Base-by-base conservation (phyloP, 1,140 invertebrate species). In the Psix sp. region DNA sequence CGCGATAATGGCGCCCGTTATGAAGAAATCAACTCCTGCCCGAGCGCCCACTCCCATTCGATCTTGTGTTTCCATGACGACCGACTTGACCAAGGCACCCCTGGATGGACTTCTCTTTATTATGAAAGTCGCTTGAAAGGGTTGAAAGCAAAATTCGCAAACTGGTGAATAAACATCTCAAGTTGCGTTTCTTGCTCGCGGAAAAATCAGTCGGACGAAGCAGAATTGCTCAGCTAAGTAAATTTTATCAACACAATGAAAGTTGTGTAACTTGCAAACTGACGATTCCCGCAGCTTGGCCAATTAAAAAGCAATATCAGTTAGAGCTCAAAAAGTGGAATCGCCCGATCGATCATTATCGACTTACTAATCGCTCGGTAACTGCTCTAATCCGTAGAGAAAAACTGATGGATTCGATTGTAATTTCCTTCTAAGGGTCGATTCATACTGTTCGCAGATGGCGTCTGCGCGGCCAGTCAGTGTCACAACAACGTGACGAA, bases 1-100 rank as follows among this genome's bases (percentile, higher is more conserved):
- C 65, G 84, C 81, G 83, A 87, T 85, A 85, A 87, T 86, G 83
- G 84, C 84, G 75, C 79, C 83, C 84, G 78, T 87, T 87, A 87
- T 87, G 84, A 86, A 85, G 85, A 86, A 87, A 86, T 87, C 84
- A 85, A 80, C 80, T 45, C 71, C 63, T 40, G 54, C 77, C 70
- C 48, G 51, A 43, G 49, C 24, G 14, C 52, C 54, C 59, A 51
- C 60, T 56, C 77, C 77, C 75, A 80, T 76, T 80, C 77, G 77
- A 80, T 83, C 80, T 81, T 79, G 52, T 70, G 85, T 86, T 74
- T 43, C 85, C 82, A 86, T 86, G 75, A 75, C 79, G 74, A 87
- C 84, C 82, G 82, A 80, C 84, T 84, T 84, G 83, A 83, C 80
- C 82, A 84, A 81, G 79, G 36, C 46, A 59, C 52, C 60, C 70